phyloP scores from a whole-genome alignment of 2,888 invertebrate genomes.

The Megalurothrips usitatus region DNA sequence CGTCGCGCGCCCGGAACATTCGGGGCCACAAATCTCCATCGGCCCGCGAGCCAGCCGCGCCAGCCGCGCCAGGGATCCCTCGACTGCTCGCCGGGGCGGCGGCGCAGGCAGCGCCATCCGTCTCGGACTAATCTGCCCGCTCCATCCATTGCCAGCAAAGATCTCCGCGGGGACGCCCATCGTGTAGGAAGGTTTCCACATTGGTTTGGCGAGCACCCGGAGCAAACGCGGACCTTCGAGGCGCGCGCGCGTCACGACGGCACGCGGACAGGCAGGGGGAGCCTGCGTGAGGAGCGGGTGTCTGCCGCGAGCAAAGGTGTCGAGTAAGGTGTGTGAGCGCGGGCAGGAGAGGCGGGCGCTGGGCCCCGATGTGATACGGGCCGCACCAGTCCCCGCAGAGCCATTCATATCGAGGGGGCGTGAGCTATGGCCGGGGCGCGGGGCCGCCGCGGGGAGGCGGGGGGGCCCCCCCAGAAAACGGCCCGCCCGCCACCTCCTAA shows the following conservation, averaged over 20 bases:
- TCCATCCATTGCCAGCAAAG: background rate
- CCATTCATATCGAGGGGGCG: slow-evolving; percentile 19
- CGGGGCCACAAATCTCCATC: slow-evolving; percentile 7
- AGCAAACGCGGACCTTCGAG: no score
- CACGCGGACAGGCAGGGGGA: background rate
- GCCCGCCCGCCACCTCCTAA: slow-evolving; percentile 18
- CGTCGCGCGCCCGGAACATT: no score
- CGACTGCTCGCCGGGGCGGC: background rate
- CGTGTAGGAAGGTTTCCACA: no score
- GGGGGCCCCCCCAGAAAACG: background rate
- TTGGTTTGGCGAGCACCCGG: no score
- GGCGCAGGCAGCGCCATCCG: background rate
- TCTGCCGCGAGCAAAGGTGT: background rate
- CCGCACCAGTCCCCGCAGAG: slow-evolving; percentile 11
- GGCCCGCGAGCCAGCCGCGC: background rate
- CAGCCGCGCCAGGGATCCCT: background rate
- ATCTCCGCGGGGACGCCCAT: background rate
- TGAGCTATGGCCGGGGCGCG: slow-evolving; percentile 6
- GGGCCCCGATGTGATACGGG: background rate
- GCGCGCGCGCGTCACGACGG: no score
- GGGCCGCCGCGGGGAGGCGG: background rate
- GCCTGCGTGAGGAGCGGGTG: background rate
- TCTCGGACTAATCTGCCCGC: slow-evolving; percentile 1
- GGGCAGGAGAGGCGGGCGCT: background rate
- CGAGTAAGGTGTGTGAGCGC: background rate